phyloP scores from a whole-genome alignment of 1,140 invertebrate genomes.

The Drosophila repletoides region DNA sequence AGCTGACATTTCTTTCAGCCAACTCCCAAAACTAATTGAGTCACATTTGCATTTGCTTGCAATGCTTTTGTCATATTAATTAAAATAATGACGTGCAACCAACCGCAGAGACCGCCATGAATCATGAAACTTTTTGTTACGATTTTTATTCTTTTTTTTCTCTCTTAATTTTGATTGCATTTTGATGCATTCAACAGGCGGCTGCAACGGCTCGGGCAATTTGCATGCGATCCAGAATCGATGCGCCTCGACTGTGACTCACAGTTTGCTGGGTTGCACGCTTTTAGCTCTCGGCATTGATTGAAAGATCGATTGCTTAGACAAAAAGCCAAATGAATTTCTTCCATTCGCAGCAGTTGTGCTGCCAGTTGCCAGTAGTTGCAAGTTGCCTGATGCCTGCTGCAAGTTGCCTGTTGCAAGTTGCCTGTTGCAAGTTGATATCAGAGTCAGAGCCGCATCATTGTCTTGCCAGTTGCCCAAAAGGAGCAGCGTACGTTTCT shows the following conservation, averaged over 20 bases:
- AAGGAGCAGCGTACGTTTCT: constrained; percentile 51
- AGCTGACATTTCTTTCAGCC: constrained; percentile 71
- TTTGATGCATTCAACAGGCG: constrained; percentile 68
- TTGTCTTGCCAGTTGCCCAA: constrained; percentile 72
- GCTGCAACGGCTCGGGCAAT: too few species aligned
- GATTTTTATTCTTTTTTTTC: constrained; percentile 11
- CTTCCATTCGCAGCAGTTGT: constrained; percentile 34
- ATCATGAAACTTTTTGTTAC: constrained; percentile 49
- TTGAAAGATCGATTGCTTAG: constrained; percentile 81
- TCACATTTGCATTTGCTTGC: constrained; percentile 67
- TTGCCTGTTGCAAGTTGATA: constrained; percentile 25
- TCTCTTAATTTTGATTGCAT: constrained; percentile 81
- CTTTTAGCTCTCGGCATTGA: constrained; percentile 68
- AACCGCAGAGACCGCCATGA: constrained; percentile 58
- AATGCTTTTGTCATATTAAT: constrained; percentile 66
- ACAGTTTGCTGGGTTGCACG: constrained; percentile 35
- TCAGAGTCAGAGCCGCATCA: constrained; percentile 59
- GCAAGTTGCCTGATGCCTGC: constrained; percentile 3
- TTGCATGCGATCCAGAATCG: constrained; percentile 52
- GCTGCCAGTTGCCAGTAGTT: constrained; percentile 7
- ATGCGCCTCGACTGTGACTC: constrained; percentile 28
- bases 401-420: constrained; percentile 5
- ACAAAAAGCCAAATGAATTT: constrained; percentile 79
- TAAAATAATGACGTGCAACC: constrained; percentile 55
- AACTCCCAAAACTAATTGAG: constrained; percentile 60